Percentiles rank a stretch among this genome's conserved stretches.
phyloP scores from a whole-genome alignment of 2,888 invertebrate species.

The Tetrapedia diversipes region DNA sequence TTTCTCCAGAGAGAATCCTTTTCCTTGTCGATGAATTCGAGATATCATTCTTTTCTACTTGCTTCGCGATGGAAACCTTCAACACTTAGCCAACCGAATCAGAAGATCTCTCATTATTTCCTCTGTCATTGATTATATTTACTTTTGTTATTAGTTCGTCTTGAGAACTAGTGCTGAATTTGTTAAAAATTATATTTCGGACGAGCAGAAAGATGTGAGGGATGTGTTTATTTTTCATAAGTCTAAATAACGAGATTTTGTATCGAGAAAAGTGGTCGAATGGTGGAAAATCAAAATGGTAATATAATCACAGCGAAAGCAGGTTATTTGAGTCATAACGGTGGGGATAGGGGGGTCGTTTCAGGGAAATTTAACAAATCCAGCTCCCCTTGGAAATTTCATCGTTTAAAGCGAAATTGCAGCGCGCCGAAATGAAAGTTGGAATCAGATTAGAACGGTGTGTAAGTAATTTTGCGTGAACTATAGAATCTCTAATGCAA shows the following conservation, averaged over 20 bases:
- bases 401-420: background rate
- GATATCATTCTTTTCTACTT: conserved; percentile 10
- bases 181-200: no score
- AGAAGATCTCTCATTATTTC: no score
- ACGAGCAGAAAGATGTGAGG: no score
- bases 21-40: conserved; percentile 2
- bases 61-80: no score
- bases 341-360: background rate
- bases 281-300: background rate
- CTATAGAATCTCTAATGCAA: conserved; percentile 19
- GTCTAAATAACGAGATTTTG: background rate
- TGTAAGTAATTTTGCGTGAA: conserved; percentile 16
- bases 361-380: conserved; percentile 5
- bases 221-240: background rate
- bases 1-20: conserved; percentile 10
- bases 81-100: no score
- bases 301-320: background rate
- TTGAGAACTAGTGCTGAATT: no score
- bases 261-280: background rate
- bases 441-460: conserved; percentile 21
- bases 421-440: conserved; percentile 10
- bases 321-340: background rate
- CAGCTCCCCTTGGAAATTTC: conserved; percentile 5
- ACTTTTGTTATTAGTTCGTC: no score
- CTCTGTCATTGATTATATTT: no score